Evolutionary conservation across 2,888 invertebrate genomes (phyloP), one percentile per base, ranked within the genome.

Genomic region (Ophraella communa): DNA sequence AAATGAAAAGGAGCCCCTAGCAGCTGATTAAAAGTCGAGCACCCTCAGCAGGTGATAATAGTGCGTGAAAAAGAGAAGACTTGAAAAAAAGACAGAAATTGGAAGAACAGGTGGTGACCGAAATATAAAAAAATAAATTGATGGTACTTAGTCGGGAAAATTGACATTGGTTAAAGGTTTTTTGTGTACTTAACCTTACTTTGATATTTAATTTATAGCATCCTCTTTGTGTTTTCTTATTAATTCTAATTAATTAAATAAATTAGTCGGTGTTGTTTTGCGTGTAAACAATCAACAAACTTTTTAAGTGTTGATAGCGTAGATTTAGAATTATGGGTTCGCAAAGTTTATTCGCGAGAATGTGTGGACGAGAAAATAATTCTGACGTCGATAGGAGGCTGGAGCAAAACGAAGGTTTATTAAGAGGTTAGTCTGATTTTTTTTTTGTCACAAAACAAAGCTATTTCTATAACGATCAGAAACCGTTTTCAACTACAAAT

Each of bases 401-500:
- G 53, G 66, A 66, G 44, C 66, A 66, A 62, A 74, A 75, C 47
- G 77, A 78, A 8, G 79, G 76, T 27, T 74, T 81, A 39, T 69
- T 81, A 33, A 76, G 72, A 78, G 79, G 79, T 79, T 72, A 69
- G 71, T 71, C 58, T 35, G 8, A 5, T 10, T 23, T n/a, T 5
- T 11, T 2, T 49, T 49, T 58, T 49, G n/a, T n/a, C n/a, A n/a
- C n/a, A n/a, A n/a, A n/a, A n/a, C n/a, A n/a, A n/a, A n/a, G n/a
- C n/a, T n/a, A n/a, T n/a, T n/a, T n/a, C n/a, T n/a, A n/a, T n/a
- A n/a, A n/a, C 10, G n/a, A 21, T 54, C n/a, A 8, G 5, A 33
- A 30, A 35, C 17, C 10, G 7, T 2, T 24, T 24, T 24, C 24
- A 7, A 24, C 5, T 24, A 24, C 5, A 24, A 24, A 24, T 1